Evolutionary conservation across 2,113 vertebrate genomes (phyloP).

Genomic region (Eublepharis macularius): DNA sequence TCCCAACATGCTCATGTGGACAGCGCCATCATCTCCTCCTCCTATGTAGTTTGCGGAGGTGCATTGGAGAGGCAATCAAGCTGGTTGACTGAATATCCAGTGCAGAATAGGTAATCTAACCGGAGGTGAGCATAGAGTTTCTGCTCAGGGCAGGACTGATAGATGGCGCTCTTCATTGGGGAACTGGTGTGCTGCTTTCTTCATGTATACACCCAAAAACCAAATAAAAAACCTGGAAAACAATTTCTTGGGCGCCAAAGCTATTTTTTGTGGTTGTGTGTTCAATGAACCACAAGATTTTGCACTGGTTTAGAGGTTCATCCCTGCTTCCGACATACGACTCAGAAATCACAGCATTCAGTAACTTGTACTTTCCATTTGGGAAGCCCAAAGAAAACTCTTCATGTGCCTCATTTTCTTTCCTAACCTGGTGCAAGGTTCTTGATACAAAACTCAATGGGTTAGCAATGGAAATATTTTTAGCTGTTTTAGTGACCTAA

Average conservation of each 20-base stretch:
- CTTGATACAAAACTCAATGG: not conserved
- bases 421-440: not conserved
- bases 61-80: not conserved
- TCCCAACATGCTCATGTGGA: not conserved
- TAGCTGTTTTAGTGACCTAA: not conserved
- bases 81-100: not conserved
- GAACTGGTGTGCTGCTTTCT: not conserved
- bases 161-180: not conserved
- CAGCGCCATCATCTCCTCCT: not conserved
- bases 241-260: not conserved
- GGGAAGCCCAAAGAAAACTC: not conserved
- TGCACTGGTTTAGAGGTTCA: not conserved
- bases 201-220: not conserved
- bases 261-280: not conserved
- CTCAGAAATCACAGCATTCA: not conserved
- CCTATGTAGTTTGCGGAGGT: not conserved
- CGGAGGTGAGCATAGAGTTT: not conserved
- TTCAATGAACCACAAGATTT: not conserved
- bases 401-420: not conserved
- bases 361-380: not conserved
- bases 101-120: not conserved
- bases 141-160: not conserved
- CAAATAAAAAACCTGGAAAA: not conserved
- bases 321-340: not conserved
- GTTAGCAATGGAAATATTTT: not conserved